These are phyloP conservation scores for Ascidia mentula DNA, from an alignment of 23 tunicate genomes.

Conservation along the genomic window DNA sequence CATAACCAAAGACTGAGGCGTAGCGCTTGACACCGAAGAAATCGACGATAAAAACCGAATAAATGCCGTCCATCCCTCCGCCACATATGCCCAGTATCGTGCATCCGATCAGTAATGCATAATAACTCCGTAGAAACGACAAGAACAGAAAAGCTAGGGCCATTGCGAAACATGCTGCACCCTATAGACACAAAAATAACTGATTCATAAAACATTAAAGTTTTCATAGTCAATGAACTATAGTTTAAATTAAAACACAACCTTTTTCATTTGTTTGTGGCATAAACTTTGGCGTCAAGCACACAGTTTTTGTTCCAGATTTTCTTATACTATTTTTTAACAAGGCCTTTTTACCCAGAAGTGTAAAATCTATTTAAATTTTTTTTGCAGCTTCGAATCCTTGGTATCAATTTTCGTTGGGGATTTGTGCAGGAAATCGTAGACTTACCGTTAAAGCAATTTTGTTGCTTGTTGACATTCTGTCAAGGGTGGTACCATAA, in stretches of 20 bases:
- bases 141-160: not conserved
- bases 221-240: too few relatives aligned
- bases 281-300: too few relatives aligned
- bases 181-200: not conserved
- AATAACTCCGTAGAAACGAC: conserved; percentile 6
- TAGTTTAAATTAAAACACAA: too few relatives aligned
- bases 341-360: too few relatives aligned
- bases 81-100: conserved; percentile 6
- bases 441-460: not conserved
- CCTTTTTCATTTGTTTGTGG: too few relatives aligned
- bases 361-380: too few relatives aligned
- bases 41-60: conserved; percentile 31
- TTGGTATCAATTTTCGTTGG: too few relatives aligned
- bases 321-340: too few relatives aligned
- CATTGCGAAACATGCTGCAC: not conserved
- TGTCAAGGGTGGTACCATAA: not conserved
- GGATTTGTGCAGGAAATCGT: too few relatives aligned
- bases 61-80: conserved; percentile 25
- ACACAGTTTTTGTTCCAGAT: too few relatives aligned
- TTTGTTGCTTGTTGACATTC: not conserved
- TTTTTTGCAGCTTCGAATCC: too few relatives aligned
- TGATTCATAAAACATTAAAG: too few relatives aligned
- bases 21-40: conserved; percentile 19
- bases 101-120: conserved; percentile 13
- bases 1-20: conserved; percentile 24